A percentile compares a stretch with the other conserved stretches of the same genome.
Conservation (phyloP, 2,113 vertebrate genomes). For the Gobio gobio region DNA sequence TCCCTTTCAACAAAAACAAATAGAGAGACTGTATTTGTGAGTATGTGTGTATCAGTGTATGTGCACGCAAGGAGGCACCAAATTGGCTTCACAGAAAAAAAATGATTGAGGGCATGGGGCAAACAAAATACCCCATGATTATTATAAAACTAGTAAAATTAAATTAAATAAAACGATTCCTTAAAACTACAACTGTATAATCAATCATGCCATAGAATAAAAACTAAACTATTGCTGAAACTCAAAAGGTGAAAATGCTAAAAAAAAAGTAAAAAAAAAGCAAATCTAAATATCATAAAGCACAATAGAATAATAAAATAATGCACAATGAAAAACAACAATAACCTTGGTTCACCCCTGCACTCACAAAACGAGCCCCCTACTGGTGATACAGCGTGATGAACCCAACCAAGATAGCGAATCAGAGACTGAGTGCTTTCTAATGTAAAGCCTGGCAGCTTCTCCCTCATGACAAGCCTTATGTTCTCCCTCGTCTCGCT, state of each 20-base stretch:
- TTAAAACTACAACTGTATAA: neutral
- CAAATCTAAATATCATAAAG: neutral
- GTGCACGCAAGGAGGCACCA: neutral
- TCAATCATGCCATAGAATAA: neutral
- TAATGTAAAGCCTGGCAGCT: conserved; percentile 64
- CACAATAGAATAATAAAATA: neutral
- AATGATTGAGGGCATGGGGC: no score
- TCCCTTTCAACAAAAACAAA: no score
- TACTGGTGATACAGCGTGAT: neutral
- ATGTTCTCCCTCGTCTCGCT: conserved; percentile 49
- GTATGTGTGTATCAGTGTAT: no score
- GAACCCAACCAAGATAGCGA: neutral
- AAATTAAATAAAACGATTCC: neutral
- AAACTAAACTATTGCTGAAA: neutral
- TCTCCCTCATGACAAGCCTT: conserved; percentile 57
- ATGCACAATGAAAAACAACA: neutral
- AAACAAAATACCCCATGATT: neutral
- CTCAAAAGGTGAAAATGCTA: neutral
- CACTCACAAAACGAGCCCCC: neutral
- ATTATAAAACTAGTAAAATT: neutral
- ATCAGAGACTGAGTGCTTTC: conserved; percentile 63
- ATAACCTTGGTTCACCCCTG: neutral
- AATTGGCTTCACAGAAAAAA: no score
- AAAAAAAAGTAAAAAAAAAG: no score
- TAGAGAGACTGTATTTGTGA: no score